These are phyloP conservation scores for Venustoraphidia nigricollis DNA, from an alignment of 2,888 invertebrate species.

Conservation along the genomic window DNA sequence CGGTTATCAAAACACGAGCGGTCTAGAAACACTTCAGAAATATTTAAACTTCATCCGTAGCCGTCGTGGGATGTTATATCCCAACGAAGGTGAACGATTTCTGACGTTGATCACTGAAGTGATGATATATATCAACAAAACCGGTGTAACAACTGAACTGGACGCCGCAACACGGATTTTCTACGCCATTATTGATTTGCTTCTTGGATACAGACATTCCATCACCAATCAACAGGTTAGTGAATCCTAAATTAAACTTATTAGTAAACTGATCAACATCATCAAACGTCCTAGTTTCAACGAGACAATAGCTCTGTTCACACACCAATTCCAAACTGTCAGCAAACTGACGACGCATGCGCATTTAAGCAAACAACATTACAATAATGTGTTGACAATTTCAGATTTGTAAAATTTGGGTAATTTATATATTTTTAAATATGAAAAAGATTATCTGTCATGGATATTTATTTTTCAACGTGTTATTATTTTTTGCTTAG, in stretches of 20 bases:
- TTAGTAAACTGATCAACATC: too few species aligned
- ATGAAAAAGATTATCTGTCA: too few species aligned
- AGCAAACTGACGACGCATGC: too few species aligned
- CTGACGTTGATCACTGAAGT: slow-evolving; percentile 40
- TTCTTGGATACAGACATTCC: slow-evolving; percentile 48
- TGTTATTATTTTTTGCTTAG: too few species aligned
- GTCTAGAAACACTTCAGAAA: slow-evolving; percentile 36
- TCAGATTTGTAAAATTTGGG: too few species aligned
- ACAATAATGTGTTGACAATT: too few species aligned
- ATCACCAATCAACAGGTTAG: slow-evolving; percentile 58
- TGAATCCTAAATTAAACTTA: slow-evolving; percentile 7
- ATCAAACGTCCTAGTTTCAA: too few species aligned
- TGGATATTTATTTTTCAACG: too few species aligned
- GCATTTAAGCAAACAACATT: too few species aligned
- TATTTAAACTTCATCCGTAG: slow-evolving; percentile 37
- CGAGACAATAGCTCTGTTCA: too few species aligned
- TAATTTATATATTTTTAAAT: too few species aligned
- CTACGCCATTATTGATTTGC: slow-evolving; percentile 45
- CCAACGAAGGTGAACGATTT: slow-evolving; percentile 50
- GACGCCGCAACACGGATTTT: slow-evolving; percentile 37
- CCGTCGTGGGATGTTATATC: slow-evolving; percentile 32
- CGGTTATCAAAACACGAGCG: slow-evolving; percentile 47
- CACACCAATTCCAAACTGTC: too few species aligned
- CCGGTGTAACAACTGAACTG: slow-evolving; percentile 29
- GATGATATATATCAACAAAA: slow-evolving; percentile 33